Evolutionary conservation across 1,140 invertebrate genomes (phyloP).

Genomic region (Papilio polyxenes): DNA sequence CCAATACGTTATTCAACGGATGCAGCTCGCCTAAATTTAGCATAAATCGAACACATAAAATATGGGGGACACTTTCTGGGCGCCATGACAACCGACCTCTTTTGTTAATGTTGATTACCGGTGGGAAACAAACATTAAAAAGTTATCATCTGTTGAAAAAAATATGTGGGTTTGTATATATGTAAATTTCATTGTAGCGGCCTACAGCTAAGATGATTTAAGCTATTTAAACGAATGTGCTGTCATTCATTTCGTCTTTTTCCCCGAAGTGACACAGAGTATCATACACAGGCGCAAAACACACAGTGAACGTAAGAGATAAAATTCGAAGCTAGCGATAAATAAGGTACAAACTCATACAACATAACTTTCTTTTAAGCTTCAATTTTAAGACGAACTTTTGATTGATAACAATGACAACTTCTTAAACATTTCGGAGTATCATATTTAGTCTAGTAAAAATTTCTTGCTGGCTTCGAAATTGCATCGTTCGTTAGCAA

Average conservation of each 20-base stretch:
- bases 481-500: constrained; percentile 38
- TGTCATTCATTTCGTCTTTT: too few relatives aligned
- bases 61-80: constrained; percentile 10
- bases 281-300: too few relatives aligned
- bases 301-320: too few relatives aligned
- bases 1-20: constrained; percentile 28
- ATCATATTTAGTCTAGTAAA: not conserved
- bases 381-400: not conserved
- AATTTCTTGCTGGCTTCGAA: not conserved
- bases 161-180: too few relatives aligned
- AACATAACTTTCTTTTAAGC: too few relatives aligned
- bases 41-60: constrained; percentile 34
- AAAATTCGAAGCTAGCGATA: too few relatives aligned
- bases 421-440: not conserved
- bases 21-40: constrained; percentile 35
- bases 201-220: too few relatives aligned
- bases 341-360: too few relatives aligned
- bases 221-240: too few relatives aligned
- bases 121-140: not conserved
- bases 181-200: too few relatives aligned
- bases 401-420: not conserved
- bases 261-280: too few relatives aligned
- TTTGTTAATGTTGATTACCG: not conserved
- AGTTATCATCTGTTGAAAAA: too few relatives aligned
- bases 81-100: constrained; percentile 21